A percentile compares a stretch with the other conserved stretches of the same genome.
Conservation (phyloP, 2,888 invertebrate genomes). For the Athalia circularis region DNA sequence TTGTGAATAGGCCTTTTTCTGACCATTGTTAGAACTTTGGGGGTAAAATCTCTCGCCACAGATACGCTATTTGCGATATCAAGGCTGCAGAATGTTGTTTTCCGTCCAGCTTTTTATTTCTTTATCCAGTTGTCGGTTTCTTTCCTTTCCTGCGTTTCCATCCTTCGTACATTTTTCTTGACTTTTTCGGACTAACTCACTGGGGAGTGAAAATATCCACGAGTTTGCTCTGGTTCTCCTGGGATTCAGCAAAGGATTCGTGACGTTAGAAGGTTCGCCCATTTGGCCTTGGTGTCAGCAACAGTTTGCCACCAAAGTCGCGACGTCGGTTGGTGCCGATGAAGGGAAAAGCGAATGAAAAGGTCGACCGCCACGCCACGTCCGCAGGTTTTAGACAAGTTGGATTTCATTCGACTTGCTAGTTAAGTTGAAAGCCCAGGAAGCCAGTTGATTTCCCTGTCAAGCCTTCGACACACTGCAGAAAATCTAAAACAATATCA, state of each 20-base stretch:
- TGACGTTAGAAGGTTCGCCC: constrained; percentile 36
- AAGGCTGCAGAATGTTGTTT: neutral
- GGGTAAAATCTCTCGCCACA: constrained; percentile 5
- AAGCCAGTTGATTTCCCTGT: constrained; percentile 5
- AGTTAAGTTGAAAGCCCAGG: neutral
- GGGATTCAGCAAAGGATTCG: constrained; percentile 35
- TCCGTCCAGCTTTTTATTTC: neutral
- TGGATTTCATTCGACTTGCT: constrained; percentile 26
- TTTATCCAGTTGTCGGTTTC: neutral
- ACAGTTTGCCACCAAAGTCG: constrained; percentile 38
- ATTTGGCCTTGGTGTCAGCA: constrained; percentile 36
- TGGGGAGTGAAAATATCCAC: constrained; percentile 24
- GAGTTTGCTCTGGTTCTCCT: neutral
- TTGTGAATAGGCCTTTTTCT: constrained; percentile 18
- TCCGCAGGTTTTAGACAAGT: neutral
- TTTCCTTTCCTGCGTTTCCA: constrained; percentile 11
- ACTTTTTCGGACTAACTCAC: constrained; percentile 6
- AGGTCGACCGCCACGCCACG: constrained; percentile 10
- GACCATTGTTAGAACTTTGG: neutral
- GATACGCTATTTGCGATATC: constrained; percentile 13
- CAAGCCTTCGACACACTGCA: neutral
- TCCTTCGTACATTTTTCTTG: neutral
- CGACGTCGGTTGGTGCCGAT: constrained; percentile 31
- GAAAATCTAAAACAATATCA: neutral
- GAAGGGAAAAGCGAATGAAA: constrained; percentile 28